Percentiles rank a stretch among this genome's conserved stretches.
phyloP scores from a whole-genome alignment of 1,140 invertebrate genomes.

The Diorhabda elongata region DNA sequence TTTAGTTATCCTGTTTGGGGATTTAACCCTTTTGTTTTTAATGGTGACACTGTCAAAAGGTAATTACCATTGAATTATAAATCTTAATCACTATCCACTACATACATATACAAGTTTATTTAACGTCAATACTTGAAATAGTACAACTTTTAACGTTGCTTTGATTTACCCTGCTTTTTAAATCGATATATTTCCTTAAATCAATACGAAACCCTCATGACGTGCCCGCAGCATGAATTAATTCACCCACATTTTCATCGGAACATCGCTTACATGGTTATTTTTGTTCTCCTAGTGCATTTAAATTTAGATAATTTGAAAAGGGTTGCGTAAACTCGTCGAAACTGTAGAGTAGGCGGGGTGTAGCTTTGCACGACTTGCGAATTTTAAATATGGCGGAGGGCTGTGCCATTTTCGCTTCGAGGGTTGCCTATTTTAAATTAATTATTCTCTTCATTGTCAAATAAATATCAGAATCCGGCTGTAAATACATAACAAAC shows the following conservation, averaged over 20 bases:
- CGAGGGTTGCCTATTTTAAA: constrained; percentile 19
- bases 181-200: constrained; percentile 45
- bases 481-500: constrained; percentile 8
- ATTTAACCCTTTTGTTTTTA: constrained; percentile 42
- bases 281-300: constrained; percentile 12
- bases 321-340: constrained; percentile 39
- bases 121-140: no score
- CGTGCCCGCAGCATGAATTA: constrained; percentile 28
- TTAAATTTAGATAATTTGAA: constrained; percentile 29
- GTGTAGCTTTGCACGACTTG: constrained; percentile 30
- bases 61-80: constrained; percentile 24
- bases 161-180: constrained; percentile 36
- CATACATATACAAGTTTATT: no score
- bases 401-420: constrained; percentile 34
- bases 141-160: no score
- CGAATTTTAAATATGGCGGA: constrained; percentile 41
- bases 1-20: constrained; percentile 40
- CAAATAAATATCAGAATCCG: background rate
- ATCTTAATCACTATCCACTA: background rate
- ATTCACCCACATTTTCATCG: constrained; percentile 29
- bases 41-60: constrained; percentile 34
- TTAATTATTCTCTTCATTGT: constrained; percentile 6
- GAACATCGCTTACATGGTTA: constrained; percentile 15
- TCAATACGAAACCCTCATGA: constrained; percentile 39
- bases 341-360: constrained; percentile 39